These are phyloP conservation scores for Nemopilema nomurai DNA, from an alignment of 30 jellyfish, hydroid and myxozoan genomes.

Conservation along the genomic window DNA sequence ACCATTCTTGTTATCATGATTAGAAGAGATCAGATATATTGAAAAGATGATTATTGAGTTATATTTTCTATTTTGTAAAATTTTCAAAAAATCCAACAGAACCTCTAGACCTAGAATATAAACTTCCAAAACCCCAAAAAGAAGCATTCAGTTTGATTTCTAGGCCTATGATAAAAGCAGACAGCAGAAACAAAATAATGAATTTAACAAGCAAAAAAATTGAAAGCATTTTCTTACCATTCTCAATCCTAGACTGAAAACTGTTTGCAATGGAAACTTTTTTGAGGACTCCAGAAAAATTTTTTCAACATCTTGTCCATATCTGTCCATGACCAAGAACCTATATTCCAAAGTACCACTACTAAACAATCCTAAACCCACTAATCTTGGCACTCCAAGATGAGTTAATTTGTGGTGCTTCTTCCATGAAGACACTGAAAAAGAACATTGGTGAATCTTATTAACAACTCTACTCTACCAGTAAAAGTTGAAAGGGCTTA, in stretches of 20 bases:
- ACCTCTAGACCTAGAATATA: no score
- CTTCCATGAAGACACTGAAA: conserved; percentile 84
- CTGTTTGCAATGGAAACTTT: conserved; percentile 78
- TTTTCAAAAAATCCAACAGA: no score
- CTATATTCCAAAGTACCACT: conserved; percentile 68
- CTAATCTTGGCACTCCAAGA: conserved; percentile 84
- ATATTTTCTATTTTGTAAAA: no score
- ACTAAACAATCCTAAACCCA: conserved; percentile 92
- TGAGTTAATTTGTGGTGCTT: conserved; percentile 53
- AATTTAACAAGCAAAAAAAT: not conserved
- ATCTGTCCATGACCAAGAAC: conserved; percentile 91
- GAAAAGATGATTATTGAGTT: no score
- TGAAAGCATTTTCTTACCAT: conserved; percentile 52
- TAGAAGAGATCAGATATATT: no score
- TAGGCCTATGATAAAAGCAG: no score
- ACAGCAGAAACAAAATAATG: no score
- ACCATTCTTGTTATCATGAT: no score
- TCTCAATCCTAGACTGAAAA: conserved; percentile 79
- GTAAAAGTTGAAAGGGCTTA: not conserved
- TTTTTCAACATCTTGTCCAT: conserved; percentile 94
- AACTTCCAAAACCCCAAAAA: no score
- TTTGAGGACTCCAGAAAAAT: conserved; percentile 42
- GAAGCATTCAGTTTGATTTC: no score
- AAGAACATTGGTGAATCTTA: not conserved
- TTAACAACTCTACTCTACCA: not conserved